Percentiles rank a stretch among this genome's conserved stretches.
phyloP scores from a whole-genome alignment of 2,888 invertebrate genomes.

The Sclerodermus sp. region DNA sequence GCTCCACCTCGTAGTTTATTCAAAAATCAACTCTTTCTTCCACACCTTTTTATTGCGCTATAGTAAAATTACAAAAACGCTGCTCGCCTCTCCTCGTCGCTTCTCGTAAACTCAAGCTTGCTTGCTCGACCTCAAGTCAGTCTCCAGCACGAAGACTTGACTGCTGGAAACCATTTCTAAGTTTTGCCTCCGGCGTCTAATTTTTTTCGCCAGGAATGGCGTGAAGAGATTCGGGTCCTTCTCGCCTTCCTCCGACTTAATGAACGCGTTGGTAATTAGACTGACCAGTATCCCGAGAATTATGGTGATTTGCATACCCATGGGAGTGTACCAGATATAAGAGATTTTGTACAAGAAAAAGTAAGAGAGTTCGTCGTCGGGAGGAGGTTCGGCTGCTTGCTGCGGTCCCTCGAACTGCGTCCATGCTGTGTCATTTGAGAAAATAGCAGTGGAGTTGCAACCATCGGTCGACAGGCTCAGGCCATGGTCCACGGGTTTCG shows the following conservation, averaged over 20 bases:
- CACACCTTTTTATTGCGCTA: no score
- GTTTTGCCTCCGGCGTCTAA: slow-evolving; percentile 45
- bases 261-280: slow-evolving; percentile 50
- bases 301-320: slow-evolving; percentile 61
- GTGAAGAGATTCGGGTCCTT: slow-evolving; percentile 65
- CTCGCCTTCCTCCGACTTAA: slow-evolving; percentile 43
- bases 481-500: slow-evolving; percentile 22
- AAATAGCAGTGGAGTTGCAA: slow-evolving; percentile 28
- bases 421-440: background rate
- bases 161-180: slow-evolving; percentile 33
- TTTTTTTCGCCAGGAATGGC: slow-evolving; percentile 60
- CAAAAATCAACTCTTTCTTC: no score
- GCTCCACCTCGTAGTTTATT: no score
- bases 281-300: slow-evolving; percentile 62
- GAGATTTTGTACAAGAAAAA: slow-evolving; percentile 73
- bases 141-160: slow-evolving; percentile 41
- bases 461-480: slow-evolving; percentile 35
- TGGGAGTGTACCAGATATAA: slow-evolving; percentile 71
- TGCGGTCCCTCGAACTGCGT: no score
- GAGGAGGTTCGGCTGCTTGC: slow-evolving; percentile 1
- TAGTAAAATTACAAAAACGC: no score
- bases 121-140: no score
- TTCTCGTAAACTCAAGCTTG: no score
- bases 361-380: no score
- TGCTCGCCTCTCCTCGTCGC: no score